A percentile compares a stretch with the other conserved stretches of the same genome.
Evolutionary conservation across 1,140 invertebrate genomes (phyloP).

Genomic region (Drosophila nigromelanica): DNA sequence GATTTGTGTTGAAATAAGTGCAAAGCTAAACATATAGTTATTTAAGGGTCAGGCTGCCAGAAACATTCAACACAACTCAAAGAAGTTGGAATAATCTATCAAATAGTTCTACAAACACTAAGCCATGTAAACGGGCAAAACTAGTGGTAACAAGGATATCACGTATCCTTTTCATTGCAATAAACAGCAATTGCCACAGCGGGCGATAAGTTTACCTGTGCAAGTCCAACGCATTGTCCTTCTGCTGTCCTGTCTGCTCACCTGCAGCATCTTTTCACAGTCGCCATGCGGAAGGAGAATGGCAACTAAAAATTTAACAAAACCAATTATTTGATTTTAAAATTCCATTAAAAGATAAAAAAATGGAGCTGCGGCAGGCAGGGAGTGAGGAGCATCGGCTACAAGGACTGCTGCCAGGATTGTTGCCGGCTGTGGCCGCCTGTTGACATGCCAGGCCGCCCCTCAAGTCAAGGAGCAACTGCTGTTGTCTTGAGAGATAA

Average conservation of each 20-base stretch:
- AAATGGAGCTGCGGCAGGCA: conserved; percentile 17
- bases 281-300: conserved; percentile 14
- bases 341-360: conserved; percentile 73
- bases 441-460: conserved; percentile 53
- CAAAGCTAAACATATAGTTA: too few relatives aligned
- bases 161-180: conserved; percentile 53
- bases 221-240: conserved; percentile 13
- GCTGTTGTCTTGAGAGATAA: conserved; percentile 51
- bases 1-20: too few relatives aligned
- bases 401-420: conserved; percentile 27
- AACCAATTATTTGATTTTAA: conserved; percentile 73
- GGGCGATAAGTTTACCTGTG: conserved; percentile 22
- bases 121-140: conserved; percentile 6
- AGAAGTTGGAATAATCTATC: background rate
- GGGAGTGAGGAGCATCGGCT: conserved; percentile 1
- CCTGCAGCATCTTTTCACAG: conserved; percentile 33
- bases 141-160: conserved; percentile 25
- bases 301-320: conserved; percentile 59
- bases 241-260: conserved; percentile 18
- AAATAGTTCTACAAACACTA: background rate
- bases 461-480: conserved; percentile 52
- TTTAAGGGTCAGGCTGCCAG: background rate
- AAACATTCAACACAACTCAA: background rate
- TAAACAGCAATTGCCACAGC: conserved; percentile 44
- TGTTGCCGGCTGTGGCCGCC: conserved; percentile 43